Base-by-base conservation (phyloP, 2,888 invertebrate species). In the Thereva nobilitata region DNA sequence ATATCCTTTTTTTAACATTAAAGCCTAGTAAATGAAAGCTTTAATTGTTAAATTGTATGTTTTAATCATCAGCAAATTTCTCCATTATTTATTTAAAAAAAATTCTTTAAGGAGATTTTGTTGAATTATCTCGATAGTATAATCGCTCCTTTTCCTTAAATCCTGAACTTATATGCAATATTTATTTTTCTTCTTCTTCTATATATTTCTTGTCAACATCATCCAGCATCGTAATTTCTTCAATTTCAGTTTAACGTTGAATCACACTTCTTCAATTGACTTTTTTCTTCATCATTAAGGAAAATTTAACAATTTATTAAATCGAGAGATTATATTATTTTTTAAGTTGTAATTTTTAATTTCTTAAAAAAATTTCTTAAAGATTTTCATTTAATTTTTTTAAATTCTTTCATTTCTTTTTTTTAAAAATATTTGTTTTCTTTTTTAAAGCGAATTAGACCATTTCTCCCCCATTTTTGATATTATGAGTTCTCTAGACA, bases 401-500 rank as follows among this genome's bases (percentile, higher is more conserved):
- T 9, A 34, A 85, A 85, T 45, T 52, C n/a, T 12, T 47, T 47
- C 40, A n/a, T 56, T 61, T 52, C 34, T 35, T 55, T 49, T 47
- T 42, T 41, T 54, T 55, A n/a, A 47, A n/a, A 49, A 49, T 63
- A 40, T 45, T 49, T 40, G 6, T 54, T 42, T 23, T 23, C 9
- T 35, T 34, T 40, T 23, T 12, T 49, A 61, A 38, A 61, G 41
- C 50, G 37, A 50, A 50, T 50, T 61, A 47, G 57, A 57, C 52
- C 54, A 41, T 38, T 66, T 45, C 44, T 40, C 2, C 44, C 40
- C 23, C 47, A 40, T 10, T 45, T 38, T 2, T 7, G 4, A 50
- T 41, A 9, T 10, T 49, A n/a, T n/a, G n/a, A 5, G 34, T 38
- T 57, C 12, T 81, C 84, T 85, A 89, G 85, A 92, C 92, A 86